Conservation (phyloP, 2,797 vertebrate genomes). For the Hozukius guyotensis region DNA sequence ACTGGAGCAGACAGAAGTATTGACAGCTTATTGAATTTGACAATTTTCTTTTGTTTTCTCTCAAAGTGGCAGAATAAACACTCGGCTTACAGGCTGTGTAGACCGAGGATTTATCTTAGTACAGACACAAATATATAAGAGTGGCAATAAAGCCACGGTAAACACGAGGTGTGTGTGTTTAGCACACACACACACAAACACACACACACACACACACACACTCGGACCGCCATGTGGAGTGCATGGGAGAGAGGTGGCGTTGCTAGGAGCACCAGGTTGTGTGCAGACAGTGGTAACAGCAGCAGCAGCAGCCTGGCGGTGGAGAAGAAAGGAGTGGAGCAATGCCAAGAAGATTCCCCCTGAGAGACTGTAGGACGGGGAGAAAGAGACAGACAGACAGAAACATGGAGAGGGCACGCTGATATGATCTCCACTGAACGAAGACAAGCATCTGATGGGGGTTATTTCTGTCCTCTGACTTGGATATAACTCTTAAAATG, state of each 20-base stretch:
- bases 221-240: conserved; percentile 65
- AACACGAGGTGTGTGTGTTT: conserved; percentile 52
- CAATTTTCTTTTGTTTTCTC: conserved; percentile 49
- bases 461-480: conserved; percentile 17
- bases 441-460: conserved; percentile 43
- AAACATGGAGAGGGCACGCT: conserved; percentile 55
- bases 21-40: conserved; percentile 38
- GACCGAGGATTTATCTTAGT: conserved; percentile 43
- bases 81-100: conserved; percentile 34
- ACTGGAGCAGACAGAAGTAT: conserved; percentile 24
- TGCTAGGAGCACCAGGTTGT: conserved; percentile 83
- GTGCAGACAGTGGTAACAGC: conserved; percentile 75
- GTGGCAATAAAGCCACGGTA: conserved; percentile 45
- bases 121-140: conserved; percentile 54
- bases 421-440: conserved; percentile 52
- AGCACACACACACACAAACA: not conserved
- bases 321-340: conserved; percentile 84
- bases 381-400: conserved; percentile 62
- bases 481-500: conserved; percentile 36
- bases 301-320: conserved; percentile 78
- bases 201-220: not conserved
- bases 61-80: conserved; percentile 51
- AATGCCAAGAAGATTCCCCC: conserved; percentile 84
- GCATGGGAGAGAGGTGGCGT: conserved; percentile 74
- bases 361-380: conserved; percentile 71